Evolutionary conservation across 2,113 vertebrate genomes (phyloP).

Genomic region (Boulengeromyrus knoepffleri): DNA sequence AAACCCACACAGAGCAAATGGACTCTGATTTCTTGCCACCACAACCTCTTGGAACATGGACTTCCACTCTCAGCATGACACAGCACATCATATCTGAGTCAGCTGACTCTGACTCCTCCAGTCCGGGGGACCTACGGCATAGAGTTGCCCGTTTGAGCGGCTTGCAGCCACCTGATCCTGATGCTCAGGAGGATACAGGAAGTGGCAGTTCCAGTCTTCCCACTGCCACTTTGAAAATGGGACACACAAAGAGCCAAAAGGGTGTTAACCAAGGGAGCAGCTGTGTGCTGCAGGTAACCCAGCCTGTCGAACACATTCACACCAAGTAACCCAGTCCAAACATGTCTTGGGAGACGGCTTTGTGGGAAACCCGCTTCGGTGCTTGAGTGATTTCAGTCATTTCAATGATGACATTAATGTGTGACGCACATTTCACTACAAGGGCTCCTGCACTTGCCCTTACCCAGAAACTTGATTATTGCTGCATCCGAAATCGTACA

Average conservation of each 20-base stretch:
- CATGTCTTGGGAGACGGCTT: neutral
- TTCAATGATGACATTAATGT: neutral
- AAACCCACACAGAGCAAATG: neutral
- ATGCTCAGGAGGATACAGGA: neutral
- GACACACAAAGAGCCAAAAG: neutral
- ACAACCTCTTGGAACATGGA: neutral
- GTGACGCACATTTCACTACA: neutral
- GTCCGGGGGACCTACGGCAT: neutral
- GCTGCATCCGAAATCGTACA: neutral
- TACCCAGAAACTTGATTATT: neutral
- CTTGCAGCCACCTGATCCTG: neutral
- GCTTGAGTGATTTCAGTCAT: neutral
- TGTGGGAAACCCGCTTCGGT: neutral
- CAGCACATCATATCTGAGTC: neutral
- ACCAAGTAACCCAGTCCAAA: neutral
- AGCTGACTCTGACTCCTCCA: neutral
- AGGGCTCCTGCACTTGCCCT: neutral
- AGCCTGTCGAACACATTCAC: neutral
- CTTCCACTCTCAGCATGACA: neutral
- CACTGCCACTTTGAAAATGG: neutral
- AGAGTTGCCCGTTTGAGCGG: neutral
- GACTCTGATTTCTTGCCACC: neutral
- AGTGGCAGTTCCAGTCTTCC: neutral
- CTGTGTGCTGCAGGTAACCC: neutral
- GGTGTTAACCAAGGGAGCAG: neutral